Percentiles rank a stretch among this genome's conserved stretches.
Evolutionary conservation across 2,797 vertebrate species (phyloP).

Genomic region (Octomys mimax): DNA sequence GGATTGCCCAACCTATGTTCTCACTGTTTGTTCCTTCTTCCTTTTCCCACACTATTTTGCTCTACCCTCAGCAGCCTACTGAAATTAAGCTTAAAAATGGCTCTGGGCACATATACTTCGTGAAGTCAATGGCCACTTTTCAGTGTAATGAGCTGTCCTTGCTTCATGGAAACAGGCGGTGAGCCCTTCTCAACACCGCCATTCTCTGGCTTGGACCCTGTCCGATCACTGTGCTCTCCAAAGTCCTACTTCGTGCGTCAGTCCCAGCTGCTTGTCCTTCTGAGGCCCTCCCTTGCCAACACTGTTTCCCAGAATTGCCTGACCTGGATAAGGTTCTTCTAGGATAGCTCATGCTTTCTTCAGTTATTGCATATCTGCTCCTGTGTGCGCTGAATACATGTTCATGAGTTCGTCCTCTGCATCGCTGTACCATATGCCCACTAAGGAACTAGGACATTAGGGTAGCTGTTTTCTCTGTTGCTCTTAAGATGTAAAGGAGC

Average conservation of each 20-base stretch:
- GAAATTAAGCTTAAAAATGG: background rate
- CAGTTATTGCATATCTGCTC: background rate
- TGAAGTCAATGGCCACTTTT: background rate
- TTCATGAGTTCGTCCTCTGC: background rate
- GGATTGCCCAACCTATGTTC: background rate
- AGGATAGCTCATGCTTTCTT: background rate
- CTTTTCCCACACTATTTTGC: background rate
- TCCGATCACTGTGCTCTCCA: background rate
- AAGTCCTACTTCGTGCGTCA: background rate
- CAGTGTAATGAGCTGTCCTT: background rate
- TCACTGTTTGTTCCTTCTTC: background rate
- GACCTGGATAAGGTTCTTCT: background rate
- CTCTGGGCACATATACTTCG: background rate
- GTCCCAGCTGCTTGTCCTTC: background rate
- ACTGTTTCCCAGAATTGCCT: background rate
- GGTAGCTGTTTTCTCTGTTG: background rate
- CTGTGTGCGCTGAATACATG: background rate
- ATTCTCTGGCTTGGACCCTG: background rate
- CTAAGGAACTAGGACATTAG: background rate
- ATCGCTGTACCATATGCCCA: background rate
- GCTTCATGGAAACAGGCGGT: background rate
- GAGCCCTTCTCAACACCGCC: background rate
- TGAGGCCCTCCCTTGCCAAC: too few relatives aligned
- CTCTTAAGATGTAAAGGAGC: background rate
- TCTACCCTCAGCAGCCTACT: background rate